Evolutionary conservation across 2,797 vertebrate genomes (phyloP).

Genomic region (Odontamblyopus lacepedii): DNA sequence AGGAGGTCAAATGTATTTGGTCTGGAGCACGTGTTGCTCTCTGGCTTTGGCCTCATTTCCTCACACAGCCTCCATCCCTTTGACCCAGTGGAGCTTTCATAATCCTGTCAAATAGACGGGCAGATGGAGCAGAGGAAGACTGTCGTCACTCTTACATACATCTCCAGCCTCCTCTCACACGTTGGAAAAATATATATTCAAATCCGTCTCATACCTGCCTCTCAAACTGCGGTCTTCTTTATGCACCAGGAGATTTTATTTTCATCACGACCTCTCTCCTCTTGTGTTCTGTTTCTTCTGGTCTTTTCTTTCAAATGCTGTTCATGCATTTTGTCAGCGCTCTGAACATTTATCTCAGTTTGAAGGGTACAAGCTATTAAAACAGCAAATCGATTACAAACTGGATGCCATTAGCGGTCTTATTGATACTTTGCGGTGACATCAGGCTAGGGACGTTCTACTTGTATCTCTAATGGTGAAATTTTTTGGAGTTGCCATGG

Average conservation of each 20-base stretch:
- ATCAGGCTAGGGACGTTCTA: too few species aligned
- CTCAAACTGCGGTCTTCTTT: neutral
- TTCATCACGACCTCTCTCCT: constrained; percentile 28
- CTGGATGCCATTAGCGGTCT: too few species aligned
- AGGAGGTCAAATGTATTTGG: neutral
- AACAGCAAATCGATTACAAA: neutral
- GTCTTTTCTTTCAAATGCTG: neutral
- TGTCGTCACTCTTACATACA: constrained; percentile 53
- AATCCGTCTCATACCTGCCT: constrained; percentile 21
- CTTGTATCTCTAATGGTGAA: too few species aligned
- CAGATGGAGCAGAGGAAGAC: constrained; percentile 67
- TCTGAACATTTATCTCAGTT: neutral
- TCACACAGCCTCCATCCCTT: constrained; percentile 13
- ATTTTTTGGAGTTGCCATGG: too few species aligned
- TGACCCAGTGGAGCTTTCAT: constrained; percentile 47
- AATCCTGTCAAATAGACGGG: constrained; percentile 65
- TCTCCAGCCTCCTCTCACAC: constrained; percentile 45
- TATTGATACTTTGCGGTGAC: too few species aligned
- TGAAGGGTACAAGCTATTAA: neutral
- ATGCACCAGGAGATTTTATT: constrained; percentile 35
- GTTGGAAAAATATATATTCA: constrained; percentile 15
- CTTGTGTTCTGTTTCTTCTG: constrained; percentile 25
- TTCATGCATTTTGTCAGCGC: constrained; percentile 13
- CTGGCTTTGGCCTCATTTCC: constrained; percentile 26
- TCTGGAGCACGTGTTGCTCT: neutral